These are phyloP conservation scores for Conus canariensis DNA, from an alignment of 2,888 invertebrate species.

Conservation along the genomic window DNA sequence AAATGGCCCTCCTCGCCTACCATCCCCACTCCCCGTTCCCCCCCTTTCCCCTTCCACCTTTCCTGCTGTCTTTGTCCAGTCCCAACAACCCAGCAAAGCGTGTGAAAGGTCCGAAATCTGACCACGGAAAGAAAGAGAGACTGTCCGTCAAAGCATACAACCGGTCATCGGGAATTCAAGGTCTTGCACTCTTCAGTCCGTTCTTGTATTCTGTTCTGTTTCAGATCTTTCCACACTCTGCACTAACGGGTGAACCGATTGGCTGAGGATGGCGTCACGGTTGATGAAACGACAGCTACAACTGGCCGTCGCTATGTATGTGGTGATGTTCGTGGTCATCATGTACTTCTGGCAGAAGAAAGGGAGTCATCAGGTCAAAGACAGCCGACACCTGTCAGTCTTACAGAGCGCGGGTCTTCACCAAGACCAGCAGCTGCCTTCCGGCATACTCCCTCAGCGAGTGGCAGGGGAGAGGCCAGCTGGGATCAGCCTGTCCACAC, in stretches of 20 bases:
- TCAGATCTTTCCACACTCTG: not conserved
- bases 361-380: not conserved
- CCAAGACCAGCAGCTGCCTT: not conserved
- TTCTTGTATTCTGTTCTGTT: not conserved
- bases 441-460: not conserved
- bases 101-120: not conserved
- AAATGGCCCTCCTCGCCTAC: too few relatives aligned
- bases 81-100: not conserved
- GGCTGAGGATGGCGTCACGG: not conserved
- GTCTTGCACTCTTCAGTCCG: not conserved
- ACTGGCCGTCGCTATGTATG: not conserved
- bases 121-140: too few relatives aligned
- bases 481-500: not conserved
- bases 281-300: not conserved
- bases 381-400: not conserved
- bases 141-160: too few relatives aligned
- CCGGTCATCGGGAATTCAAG: too few relatives aligned
- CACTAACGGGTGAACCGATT: not conserved
- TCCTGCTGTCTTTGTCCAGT: not conserved
- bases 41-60: not conserved
- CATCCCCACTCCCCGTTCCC: too few relatives aligned
- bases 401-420: too few relatives aligned
- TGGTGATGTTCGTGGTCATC: not conserved
- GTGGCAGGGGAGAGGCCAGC: not conserved
- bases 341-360: conserved; percentile 11